Conservation (phyloP, 2,888 invertebrate genomes). For the Tuberolachnus salignus region DNA sequence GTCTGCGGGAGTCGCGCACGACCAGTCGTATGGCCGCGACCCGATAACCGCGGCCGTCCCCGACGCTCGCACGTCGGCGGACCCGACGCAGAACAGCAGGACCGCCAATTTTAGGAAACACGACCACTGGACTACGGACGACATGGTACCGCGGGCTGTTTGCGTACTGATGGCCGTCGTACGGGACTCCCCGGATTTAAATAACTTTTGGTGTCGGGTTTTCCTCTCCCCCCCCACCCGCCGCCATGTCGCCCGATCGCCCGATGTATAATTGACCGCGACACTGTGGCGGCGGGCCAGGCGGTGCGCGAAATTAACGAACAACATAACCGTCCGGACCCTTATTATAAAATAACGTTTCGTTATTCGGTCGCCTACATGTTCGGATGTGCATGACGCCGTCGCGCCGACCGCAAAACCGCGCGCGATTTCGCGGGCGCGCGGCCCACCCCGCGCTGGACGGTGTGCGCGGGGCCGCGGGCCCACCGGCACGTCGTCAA, state of each 20-base stretch:
- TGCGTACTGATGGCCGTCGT: constrained; percentile 2
- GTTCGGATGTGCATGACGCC: constrained; percentile 34
- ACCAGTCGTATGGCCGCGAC: background rate
- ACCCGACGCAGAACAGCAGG: background rate
- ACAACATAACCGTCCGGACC: background rate
- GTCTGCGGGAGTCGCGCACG: background rate
- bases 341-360: background rate
- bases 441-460: background rate
- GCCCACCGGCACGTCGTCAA: too few species aligned
- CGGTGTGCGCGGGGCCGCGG: background rate
- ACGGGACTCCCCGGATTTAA: background rate
- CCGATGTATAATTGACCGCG: background rate
- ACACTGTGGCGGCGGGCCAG: background rate
- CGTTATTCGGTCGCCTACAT: constrained; percentile 40
- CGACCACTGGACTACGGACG: background rate
- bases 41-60: background rate
- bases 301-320: constrained; percentile 20
- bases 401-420: constrained; percentile 15
- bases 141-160: background rate
- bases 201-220: constrained; percentile 21
- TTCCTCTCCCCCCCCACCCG: constrained; percentile 1
- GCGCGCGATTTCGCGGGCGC: background rate
- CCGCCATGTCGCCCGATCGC: background rate
- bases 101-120: background rate
- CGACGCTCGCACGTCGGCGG: background rate